Conservation (phyloP, 2,888 invertebrate genomes). For the Sarcophaga carnaria region DNA sequence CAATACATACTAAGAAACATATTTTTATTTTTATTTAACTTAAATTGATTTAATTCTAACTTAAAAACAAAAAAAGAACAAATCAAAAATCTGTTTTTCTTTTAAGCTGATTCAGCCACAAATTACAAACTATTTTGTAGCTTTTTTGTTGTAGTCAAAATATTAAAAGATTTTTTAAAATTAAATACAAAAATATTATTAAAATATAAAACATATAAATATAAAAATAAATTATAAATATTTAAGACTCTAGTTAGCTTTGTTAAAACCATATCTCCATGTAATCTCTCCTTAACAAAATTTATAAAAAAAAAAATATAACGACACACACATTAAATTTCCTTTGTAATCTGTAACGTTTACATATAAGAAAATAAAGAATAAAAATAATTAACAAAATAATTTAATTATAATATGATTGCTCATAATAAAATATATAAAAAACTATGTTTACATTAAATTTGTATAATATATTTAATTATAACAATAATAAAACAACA, state of each 20-base stretch:
- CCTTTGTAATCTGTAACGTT: conserved; percentile 44
- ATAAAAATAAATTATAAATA: conserved; percentile 39
- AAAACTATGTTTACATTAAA: conserved; percentile 64
- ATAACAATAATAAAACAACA: neutral
- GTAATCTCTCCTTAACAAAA: conserved; percentile 9
- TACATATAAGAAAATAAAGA: conserved; percentile 13
- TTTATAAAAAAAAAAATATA: conserved; percentile 2
- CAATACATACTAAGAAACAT: neutral
- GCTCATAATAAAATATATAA: conserved; percentile 62
- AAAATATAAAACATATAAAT: neutral
- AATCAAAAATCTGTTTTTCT: conserved; percentile 37
- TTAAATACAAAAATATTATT: conserved; percentile 17
- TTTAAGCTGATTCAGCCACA: conserved; percentile 40
- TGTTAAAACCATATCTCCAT: conserved; percentile 58
- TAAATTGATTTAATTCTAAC: too few relatives aligned
- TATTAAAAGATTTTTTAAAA: conserved; percentile 47
- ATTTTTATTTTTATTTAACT: neutral
- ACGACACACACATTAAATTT: conserved; percentile 36
- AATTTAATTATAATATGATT: conserved; percentile 51
- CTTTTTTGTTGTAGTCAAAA: conserved; percentile 56
- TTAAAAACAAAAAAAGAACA: neutral
- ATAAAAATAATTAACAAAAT: conserved; percentile 38
- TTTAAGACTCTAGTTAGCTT: conserved; percentile 68
- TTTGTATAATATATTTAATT: conserved; percentile 46
- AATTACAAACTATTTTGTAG: conserved; percentile 59